phyloP scores from a whole-genome alignment of 2,797 vertebrate genomes.

The Notamacropus eugenii region DNA sequence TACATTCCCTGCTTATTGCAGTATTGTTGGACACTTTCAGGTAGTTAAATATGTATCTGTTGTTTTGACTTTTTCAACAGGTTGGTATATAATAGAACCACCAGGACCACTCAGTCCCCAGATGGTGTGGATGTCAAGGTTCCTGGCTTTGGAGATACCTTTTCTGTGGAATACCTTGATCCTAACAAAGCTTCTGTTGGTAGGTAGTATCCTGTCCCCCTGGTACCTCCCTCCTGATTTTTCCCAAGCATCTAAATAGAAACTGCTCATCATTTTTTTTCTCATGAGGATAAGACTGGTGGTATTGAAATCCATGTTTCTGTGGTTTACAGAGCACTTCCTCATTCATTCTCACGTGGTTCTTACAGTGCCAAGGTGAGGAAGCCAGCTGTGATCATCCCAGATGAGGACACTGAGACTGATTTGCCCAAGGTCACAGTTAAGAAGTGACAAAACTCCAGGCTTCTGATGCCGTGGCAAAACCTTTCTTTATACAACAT shows the following conservation, averaged over 20 bases:
- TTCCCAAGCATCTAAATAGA: not conserved
- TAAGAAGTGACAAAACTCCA: not conserved
- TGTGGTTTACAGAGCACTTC: not conserved
- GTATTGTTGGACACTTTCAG: not conserved
- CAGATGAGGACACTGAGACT: not conserved
- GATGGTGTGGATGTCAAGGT: slow-evolving; percentile 93
- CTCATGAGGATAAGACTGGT: not conserved
- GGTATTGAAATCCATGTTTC: not conserved
- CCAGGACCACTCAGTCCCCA: slow-evolving; percentile 88
- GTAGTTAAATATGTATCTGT: not conserved
- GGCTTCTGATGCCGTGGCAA: not conserved
- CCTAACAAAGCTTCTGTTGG: slow-evolving; percentile 94
- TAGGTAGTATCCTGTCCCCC: slow-evolving; percentile 83
- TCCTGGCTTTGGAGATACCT: slow-evolving; percentile 96
- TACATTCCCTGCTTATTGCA: not conserved
- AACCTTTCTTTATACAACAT: not conserved
- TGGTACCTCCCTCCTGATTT: not conserved
- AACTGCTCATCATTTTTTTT: slow-evolving; percentile 1
- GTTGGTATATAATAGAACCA: slow-evolving; percentile 93
- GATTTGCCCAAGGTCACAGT: not conserved
- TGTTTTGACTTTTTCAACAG: slow-evolving; percentile 79
- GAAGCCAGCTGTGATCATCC: not conserved
- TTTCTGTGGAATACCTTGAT: slow-evolving; percentile 95
- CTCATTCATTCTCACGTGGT: slow-evolving; percentile 3
- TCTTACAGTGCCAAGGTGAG: not conserved